Percentiles rank a stretch among this genome's conserved stretches.
Conservation (phyloP, 2,888 invertebrate genomes). For the Polietes domitor region DNA sequence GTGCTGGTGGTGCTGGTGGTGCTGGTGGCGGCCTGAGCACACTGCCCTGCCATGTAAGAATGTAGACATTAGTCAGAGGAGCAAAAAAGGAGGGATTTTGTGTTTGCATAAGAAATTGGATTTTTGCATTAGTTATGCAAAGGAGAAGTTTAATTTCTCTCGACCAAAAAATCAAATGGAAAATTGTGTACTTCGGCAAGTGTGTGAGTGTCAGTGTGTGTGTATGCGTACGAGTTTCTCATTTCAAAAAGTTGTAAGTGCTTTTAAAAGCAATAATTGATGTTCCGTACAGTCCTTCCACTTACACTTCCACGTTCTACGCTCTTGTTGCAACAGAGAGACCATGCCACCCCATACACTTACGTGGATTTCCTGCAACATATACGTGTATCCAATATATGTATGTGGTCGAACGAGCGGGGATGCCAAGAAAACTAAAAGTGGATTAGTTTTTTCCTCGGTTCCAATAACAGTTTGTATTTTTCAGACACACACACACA, state of each 20-base stretch:
- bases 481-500: background rate
- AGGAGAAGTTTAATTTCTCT: conserved; percentile 70
- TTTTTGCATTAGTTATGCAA: conserved; percentile 80
- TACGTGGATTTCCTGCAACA: background rate
- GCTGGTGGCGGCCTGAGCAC: background rate
- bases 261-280: conserved; percentile 63
- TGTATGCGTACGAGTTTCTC: conserved; percentile 13
- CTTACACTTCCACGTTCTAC: conserved; percentile 4
- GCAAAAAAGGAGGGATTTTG: conserved; percentile 75
- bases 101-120: conserved; percentile 80
- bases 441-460: conserved; percentile 60
- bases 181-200: conserved; percentile 36
- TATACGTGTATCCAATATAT: too few species aligned
- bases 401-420: background rate
- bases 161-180: conserved; percentile 63
- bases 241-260: conserved; percentile 50
- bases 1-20: background rate
- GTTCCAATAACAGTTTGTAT: conserved; percentile 25
- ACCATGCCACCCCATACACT: background rate
- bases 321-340: background rate
- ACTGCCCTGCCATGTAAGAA: background rate
- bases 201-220: background rate
- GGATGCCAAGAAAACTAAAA: conserved; percentile 42
- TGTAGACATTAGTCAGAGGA: conserved; percentile 7
- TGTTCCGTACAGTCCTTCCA: conserved; percentile 50